Evolutionary conservation across 2,113 vertebrate species (phyloP).

Genomic region (Sigmodon hispidus): DNA sequence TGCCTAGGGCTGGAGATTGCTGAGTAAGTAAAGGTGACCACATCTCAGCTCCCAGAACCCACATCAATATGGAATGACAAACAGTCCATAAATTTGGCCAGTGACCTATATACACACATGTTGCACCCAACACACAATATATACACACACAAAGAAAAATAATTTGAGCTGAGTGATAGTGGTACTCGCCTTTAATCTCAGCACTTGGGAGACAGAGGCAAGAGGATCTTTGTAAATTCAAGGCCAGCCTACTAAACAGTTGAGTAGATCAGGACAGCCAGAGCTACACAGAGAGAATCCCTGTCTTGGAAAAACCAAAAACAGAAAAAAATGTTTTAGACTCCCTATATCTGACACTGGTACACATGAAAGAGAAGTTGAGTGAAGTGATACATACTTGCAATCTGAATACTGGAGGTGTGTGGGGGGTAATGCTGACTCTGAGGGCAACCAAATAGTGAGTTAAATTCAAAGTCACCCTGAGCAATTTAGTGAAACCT

Average conservation of each 20-base stretch:
- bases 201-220: neutral
- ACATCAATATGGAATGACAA: neutral
- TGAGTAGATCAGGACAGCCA: neutral
- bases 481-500: neutral
- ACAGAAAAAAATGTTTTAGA: neutral
- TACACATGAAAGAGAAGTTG: neutral
- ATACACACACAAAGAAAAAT: neutral
- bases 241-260: neutral
- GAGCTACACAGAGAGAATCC: neutral
- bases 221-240: neutral
- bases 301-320: neutral
- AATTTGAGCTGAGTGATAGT: neutral
- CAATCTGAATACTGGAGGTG: neutral
- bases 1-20: neutral
- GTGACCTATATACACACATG: neutral
- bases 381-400: neutral
- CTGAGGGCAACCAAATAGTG: neutral
- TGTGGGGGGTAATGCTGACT: neutral
- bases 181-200: neutral
- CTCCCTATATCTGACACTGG: neutral
- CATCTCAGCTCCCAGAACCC: neutral
- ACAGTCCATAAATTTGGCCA: neutral
- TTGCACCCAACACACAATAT: neutral
- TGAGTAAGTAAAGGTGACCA: neutral
- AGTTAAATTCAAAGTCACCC: neutral